A percentile compares a stretch with the other conserved stretches of the same genome.
These are phyloP conservation scores for Saguinus imperator DNA, from an alignment of 2,113 vertebrate species.

Conservation along the genomic window DNA sequence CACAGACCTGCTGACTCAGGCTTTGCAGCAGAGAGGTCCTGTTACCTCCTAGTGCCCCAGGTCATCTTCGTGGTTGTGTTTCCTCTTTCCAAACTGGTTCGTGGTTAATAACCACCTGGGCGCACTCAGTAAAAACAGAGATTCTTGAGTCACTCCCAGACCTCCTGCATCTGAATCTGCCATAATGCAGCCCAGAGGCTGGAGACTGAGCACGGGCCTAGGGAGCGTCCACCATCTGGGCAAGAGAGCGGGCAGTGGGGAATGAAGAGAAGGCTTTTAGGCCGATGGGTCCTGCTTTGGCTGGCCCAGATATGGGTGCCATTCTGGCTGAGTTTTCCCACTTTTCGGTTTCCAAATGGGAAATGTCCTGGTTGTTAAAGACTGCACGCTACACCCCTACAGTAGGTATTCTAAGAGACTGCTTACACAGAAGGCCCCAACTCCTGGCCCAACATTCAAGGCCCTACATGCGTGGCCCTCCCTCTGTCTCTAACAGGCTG, in stretches of 20 bases:
- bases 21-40: background rate
- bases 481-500: background rate
- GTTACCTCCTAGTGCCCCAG: too few species aligned
- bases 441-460: background rate
- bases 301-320: background rate
- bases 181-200: background rate
- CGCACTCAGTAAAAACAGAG: background rate
- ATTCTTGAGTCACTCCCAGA: background rate
- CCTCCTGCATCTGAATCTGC: too few species aligned
- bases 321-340: background rate
- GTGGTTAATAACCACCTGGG: background rate
- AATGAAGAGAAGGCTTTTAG: background rate
- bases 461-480: background rate
- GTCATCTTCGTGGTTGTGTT: background rate
- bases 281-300: background rate
- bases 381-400: too few species aligned
- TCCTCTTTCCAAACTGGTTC: background rate
- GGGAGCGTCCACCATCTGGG: background rate
- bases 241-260: fast-evolving
- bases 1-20: background rate
- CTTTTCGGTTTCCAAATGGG: background rate
- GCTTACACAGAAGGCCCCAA: background rate
- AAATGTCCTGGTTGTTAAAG: background rate
- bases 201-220: background rate
- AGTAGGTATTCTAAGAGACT: background rate